Conservation (phyloP, 2,113 vertebrate species). For the Gasterosteus nipponicus region DNA sequence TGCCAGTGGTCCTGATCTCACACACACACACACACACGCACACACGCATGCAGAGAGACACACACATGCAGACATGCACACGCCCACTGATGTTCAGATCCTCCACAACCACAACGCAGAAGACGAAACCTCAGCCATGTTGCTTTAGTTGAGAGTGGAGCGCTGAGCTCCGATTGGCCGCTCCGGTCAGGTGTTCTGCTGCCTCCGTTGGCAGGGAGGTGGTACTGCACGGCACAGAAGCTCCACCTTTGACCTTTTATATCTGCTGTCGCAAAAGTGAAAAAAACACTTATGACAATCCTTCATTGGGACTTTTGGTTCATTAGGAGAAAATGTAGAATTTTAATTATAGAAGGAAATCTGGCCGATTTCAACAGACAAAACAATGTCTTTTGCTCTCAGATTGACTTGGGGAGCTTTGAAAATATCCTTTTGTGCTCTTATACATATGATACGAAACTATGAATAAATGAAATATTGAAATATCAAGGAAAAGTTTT, state of each 20-base stretch:
- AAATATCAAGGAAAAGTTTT: no score
- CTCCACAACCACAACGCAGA: not conserved
- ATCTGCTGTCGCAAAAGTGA: not conserved
- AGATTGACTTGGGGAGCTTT: no score
- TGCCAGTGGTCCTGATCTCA: constrained; percentile 94
- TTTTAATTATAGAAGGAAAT: no score
- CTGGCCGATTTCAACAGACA: no score
- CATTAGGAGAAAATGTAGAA: no score
- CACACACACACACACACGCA: constrained; percentile 13
- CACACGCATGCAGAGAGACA: not conserved
- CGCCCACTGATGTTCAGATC: not conserved
- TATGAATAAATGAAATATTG: not conserved
- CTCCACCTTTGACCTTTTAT: constrained; percentile 19
- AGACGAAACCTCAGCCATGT: constrained; percentile 21
- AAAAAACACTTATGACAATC: no score
- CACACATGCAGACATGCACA: not conserved
- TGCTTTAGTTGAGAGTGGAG: constrained; percentile 27
- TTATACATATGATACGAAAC: no score
- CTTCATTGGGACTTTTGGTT: no score
- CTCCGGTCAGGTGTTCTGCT: not conserved
- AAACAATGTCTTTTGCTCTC: no score
- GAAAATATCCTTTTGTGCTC: no score
- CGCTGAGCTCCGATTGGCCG: constrained; percentile 30
- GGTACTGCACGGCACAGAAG: constrained; percentile 10
- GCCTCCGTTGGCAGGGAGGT: constrained; percentile 54